Evolutionary conservation across 30 jellyfish, hydroid and myxozoan species (phyloP).

Genomic region (Cassiopea xamachana): DNA sequence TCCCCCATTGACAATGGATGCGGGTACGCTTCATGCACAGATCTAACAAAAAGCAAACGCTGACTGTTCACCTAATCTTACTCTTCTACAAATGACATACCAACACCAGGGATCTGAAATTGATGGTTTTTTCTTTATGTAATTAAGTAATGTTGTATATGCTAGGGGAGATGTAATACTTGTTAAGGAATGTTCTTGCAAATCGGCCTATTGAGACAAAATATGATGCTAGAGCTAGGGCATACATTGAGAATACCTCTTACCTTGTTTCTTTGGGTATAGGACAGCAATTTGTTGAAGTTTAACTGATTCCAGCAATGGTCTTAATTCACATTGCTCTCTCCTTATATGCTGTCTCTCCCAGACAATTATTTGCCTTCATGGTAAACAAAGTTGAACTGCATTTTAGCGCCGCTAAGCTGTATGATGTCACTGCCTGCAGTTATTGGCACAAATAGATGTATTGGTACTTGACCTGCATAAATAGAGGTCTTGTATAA

Average conservation of each 20-base stretch:
- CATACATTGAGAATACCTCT: neutral
- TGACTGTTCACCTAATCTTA: no score
- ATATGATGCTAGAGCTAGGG: neutral
- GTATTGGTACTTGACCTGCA: constrained; percentile 2
- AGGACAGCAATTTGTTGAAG: neutral
- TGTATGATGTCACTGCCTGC: neutral
- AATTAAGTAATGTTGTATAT: neutral
- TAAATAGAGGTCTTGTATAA: neutral
- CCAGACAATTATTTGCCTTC: neutral
- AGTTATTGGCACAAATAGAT: neutral
- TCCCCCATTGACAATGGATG: no score
- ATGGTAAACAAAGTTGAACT: neutral
- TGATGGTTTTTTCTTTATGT: neutral
- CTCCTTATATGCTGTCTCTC: neutral
- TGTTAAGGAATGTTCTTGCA: no score
- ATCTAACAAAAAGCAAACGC: no score
- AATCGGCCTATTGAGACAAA: no score
- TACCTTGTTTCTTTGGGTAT: neutral
- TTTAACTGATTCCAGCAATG: neutral
- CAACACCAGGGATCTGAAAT: no score
- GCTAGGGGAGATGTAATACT: neutral
- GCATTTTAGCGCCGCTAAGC: neutral
- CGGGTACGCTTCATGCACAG: no score
- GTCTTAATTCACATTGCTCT: neutral
- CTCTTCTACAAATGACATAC: no score